Percentiles rank a stretch among this genome's conserved stretches.
phyloP scores from a whole-genome alignment of 2,888 invertebrate genomes.

The Sphaeridia pumilis region DNA sequence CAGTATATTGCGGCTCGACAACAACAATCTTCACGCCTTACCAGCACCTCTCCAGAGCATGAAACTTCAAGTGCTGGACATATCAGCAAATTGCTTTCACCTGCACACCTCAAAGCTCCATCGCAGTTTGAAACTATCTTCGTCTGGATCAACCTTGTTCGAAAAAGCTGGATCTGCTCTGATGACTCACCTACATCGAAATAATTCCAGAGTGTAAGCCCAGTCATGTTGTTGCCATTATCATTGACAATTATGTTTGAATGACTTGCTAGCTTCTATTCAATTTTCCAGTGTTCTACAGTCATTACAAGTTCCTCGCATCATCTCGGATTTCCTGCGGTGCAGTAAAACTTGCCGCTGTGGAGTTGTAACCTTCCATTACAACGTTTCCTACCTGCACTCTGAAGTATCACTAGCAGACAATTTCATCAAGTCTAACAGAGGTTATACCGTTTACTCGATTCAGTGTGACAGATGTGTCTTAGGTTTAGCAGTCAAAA shows the following conservation, averaged over 20 bases:
- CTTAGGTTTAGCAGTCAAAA: too few relatives aligned
- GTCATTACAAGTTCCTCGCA: not conserved
- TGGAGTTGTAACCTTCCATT: conserved; percentile 8
- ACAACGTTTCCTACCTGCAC: not conserved
- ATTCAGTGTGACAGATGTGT: conserved; percentile 3
- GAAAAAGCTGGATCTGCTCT: conserved; percentile 6
- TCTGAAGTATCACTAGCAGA: not conserved
- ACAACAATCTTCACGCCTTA: not conserved
- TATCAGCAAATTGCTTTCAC: conserved; percentile 5
- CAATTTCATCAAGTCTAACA: not conserved
- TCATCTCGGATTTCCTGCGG: conserved; percentile 1
- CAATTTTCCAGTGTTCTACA: not conserved
- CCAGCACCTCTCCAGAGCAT: conserved; percentile 1
- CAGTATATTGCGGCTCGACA: conserved; percentile 6
- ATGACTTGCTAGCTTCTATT: not conserved
- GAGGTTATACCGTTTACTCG: not conserved
- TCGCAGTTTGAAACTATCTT: too few relatives aligned
- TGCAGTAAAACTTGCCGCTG: conserved; percentile 5
- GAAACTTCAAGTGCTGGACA: not conserved
- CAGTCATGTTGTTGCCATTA: not conserved
- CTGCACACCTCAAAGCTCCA: not conserved
- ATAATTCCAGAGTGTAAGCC: not conserved
- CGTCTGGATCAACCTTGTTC: conserved; percentile 12
- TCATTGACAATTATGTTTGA: not conserved
- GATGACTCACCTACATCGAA: not conserved